Percentiles rank a stretch among this genome's conserved stretches.
Conservation (phyloP, 2,888 invertebrate species). For the Geotrupes spiniger region DNA sequence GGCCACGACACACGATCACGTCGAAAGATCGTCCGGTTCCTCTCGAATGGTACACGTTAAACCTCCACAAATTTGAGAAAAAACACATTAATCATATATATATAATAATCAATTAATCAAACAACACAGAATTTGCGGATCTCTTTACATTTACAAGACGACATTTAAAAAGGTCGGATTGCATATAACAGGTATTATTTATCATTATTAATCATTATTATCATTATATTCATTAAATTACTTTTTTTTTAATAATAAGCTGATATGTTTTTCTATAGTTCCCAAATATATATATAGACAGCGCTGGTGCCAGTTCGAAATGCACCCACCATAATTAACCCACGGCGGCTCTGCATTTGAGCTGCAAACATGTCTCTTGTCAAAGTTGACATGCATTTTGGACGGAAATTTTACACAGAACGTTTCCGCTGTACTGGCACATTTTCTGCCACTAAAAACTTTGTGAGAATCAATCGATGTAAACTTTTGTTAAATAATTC, state of each 20-base stretch:
- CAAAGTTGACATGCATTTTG: constrained; percentile 44
- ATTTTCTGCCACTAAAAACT: constrained; percentile 2
- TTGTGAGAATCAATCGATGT: background rate
- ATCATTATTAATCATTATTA: constrained; percentile 49
- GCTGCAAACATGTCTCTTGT: constrained; percentile 43
- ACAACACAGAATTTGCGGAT: constrained; percentile 43
- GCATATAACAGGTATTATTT: constrained; percentile 53
- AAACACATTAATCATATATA: constrained; percentile 2
- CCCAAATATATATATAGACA: constrained; percentile 52
- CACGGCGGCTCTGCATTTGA: constrained; percentile 45
- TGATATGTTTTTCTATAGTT: constrained; percentile 72
- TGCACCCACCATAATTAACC: constrained; percentile 48
- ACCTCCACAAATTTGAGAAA: constrained; percentile 7
- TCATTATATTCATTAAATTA: constrained; percentile 13
- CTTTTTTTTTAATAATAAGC: constrained; percentile 52
- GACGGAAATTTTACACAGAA: constrained; percentile 52
- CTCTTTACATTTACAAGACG: constrained; percentile 51
- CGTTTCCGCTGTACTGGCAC: constrained; percentile 30
- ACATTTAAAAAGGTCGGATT: constrained; percentile 52
- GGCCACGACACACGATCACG: too few relatives aligned
- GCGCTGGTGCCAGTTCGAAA: constrained; percentile 46
- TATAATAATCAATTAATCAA: constrained; percentile 10
- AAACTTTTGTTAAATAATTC: background rate
- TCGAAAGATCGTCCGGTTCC: too few relatives aligned
- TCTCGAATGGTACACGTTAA: background rate